Percentiles rank a stretch among this genome's conserved stretches.
Conservation (phyloP, 2,888 invertebrate species). For the Chironomus riparius region DNA sequence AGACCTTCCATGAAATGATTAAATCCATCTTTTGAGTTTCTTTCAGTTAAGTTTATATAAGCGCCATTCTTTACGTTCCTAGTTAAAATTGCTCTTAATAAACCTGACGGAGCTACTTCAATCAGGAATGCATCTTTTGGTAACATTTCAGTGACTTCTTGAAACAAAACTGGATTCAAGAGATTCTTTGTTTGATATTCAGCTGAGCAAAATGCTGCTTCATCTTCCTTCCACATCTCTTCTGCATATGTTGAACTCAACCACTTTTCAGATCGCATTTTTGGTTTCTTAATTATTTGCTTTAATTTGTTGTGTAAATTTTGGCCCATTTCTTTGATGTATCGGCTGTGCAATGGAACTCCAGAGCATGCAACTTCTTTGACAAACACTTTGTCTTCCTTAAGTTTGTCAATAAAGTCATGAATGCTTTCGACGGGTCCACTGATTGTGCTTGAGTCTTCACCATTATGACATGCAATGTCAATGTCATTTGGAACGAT, state of each 20-base stretch:
- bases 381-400: conserved; percentile 61
- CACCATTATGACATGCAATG: conserved; percentile 72
- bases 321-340: conserved; percentile 60
- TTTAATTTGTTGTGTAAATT: conserved; percentile 53
- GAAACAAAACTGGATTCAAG: conserved; percentile 50
- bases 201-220: conserved; percentile 58
- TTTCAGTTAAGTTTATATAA: conserved; percentile 52
- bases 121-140: conserved; percentile 55
- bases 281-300: conserved; percentile 53
- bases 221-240: conserved; percentile 53
- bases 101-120: conserved; percentile 62
- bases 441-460: conserved; percentile 74
- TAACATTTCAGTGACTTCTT: conserved; percentile 52
- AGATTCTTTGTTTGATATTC: conserved; percentile 85
- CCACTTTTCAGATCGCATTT: conserved; percentile 61
- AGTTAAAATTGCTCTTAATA: conserved; percentile 58
- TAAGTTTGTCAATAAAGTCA: conserved; percentile 51
- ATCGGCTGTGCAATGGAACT: conserved; percentile 74
- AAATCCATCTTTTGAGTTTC: conserved; percentile 45
- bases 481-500: conserved; percentile 63
- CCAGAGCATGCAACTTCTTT: conserved; percentile 69
- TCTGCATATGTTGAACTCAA: conserved; percentile 66
- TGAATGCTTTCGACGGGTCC: conserved; percentile 62
- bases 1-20: conserved; percentile 41
- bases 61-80: conserved; percentile 48